Conservation (phyloP, 2,888 invertebrate genomes). For the Bibio marci region DNA sequence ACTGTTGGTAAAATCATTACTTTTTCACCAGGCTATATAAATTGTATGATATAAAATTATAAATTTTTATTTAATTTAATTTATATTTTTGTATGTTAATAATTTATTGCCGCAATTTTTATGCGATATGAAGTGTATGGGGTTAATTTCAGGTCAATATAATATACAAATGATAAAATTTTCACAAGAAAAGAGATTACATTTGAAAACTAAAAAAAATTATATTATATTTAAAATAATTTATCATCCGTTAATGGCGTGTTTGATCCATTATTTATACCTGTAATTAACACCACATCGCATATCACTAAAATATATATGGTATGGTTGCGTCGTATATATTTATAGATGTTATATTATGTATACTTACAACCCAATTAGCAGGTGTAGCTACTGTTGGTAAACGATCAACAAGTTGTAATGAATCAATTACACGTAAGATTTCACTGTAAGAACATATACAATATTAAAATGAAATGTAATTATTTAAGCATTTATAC, state of each 20-base stretch:
- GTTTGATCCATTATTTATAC: no score
- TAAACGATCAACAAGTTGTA: conserved; percentile 53
- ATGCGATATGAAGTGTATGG: no score
- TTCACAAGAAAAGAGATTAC: neutral
- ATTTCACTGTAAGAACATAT: conserved; percentile 45
- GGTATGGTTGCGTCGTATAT: neutral
- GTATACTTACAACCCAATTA: conserved; percentile 56
- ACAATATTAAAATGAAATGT: conserved; percentile 15
- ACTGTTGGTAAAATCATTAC: conserved; percentile 67
- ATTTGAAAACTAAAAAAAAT: neutral
- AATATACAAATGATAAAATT: no score
- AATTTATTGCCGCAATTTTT: neutral
- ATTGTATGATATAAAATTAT: conserved; percentile 12
- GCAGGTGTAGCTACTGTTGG: conserved; percentile 70
- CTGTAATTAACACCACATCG: no score
- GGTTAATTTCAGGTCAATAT: no score
- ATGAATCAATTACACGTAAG: conserved; percentile 62
- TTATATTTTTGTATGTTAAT: neutral
- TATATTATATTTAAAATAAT: neutral
- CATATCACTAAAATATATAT: neutral
- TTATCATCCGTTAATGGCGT: no score
- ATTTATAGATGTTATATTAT: neutral
- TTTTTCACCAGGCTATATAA: conserved; percentile 43
- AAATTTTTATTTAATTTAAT: conserved; percentile 1
- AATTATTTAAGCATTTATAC: no score